Conservation (phyloP, 2,113 vertebrate genomes). For the Rhinogobius similis region DNA sequence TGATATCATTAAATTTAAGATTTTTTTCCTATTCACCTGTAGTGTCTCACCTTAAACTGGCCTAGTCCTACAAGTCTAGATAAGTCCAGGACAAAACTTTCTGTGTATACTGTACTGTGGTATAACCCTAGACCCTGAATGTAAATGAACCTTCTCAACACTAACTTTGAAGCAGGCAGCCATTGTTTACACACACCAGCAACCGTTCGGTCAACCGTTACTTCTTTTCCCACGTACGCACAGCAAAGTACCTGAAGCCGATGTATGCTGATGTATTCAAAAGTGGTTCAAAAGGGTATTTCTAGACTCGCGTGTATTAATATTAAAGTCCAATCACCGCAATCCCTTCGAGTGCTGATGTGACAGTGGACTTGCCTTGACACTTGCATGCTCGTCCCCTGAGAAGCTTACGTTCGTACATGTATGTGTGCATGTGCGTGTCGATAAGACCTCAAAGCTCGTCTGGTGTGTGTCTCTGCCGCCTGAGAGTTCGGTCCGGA, state of each 20-base stretch:
- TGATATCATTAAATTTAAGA: too few species aligned
- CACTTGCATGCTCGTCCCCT: slow-evolving; percentile 8
- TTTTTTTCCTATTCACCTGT: too few species aligned
- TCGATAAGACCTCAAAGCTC: slow-evolving; percentile 17
- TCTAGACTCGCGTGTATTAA: not conserved
- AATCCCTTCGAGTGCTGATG: slow-evolving; percentile 10
- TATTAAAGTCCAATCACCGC: slow-evolving; percentile 35
- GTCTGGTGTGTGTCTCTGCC: slow-evolving; percentile 68
- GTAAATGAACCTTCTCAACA: not conserved
- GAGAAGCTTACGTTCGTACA: not conserved
- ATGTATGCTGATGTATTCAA: not conserved
- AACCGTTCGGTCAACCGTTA: too few species aligned
- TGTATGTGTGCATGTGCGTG: slow-evolving; percentile 20
- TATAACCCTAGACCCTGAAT: not conserved
- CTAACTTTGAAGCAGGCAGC: not conserved
- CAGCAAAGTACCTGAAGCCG: too few species aligned
- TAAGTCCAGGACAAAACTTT: too few species aligned
- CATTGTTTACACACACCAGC: not conserved
- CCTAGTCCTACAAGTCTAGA: too few species aligned
- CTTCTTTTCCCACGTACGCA: too few species aligned
- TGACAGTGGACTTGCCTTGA: slow-evolving; percentile 16
- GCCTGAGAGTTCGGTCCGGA: slow-evolving; percentile 56
- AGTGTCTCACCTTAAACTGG: too few species aligned
- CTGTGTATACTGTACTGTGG: not conserved
- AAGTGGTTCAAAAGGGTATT: not conserved